phyloP scores from a whole-genome alignment of 2,888 invertebrate species.

The Embidobia sp. region DNA sequence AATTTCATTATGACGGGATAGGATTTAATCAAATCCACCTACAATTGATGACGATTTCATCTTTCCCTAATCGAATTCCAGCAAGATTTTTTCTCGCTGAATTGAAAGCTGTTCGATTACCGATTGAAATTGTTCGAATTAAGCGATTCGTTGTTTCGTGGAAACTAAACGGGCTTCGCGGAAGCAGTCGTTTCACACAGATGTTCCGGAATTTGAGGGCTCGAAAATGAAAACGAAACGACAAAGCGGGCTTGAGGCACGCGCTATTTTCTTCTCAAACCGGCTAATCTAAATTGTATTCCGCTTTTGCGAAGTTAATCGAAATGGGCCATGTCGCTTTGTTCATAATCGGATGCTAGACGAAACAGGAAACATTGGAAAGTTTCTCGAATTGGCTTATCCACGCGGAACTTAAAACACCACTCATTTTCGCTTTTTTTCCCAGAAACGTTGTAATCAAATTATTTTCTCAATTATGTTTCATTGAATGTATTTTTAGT shows the following conservation, averaged over 20 bases:
- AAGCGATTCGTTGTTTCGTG: not conserved
- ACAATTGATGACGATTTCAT: constrained; percentile 41
- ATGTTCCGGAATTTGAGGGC: not conserved
- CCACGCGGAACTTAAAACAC: constrained; percentile 4
- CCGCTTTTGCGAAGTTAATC: constrained; percentile 17
- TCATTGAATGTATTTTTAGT: too few relatives aligned
- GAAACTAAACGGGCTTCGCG: not conserved
- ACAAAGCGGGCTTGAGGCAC: not conserved
- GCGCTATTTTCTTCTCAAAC: not conserved
- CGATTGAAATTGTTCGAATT: not conserved
- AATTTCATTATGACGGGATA: constrained; percentile 34
- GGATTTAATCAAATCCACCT: constrained; percentile 46
- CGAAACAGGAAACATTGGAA: constrained; percentile 19
- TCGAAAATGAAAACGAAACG: too few relatives aligned
- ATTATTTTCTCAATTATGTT: too few relatives aligned
- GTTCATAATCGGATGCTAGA: constrained; percentile 21
- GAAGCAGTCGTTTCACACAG: too few relatives aligned
- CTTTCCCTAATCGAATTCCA: constrained; percentile 35
- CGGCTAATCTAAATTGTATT: constrained; percentile 12
- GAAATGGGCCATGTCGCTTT: constrained; percentile 24
- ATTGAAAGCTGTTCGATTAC: not conserved
- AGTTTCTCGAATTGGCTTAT: not conserved
- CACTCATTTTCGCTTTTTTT: not conserved
- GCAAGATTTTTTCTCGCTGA: not conserved
- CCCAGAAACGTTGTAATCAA: too few relatives aligned